Percentiles rank a stretch among this genome's conserved stretches.
Evolutionary conservation across 2,888 invertebrate genomes (phyloP).

Genomic region (Conistra vaccinii): DNA sequence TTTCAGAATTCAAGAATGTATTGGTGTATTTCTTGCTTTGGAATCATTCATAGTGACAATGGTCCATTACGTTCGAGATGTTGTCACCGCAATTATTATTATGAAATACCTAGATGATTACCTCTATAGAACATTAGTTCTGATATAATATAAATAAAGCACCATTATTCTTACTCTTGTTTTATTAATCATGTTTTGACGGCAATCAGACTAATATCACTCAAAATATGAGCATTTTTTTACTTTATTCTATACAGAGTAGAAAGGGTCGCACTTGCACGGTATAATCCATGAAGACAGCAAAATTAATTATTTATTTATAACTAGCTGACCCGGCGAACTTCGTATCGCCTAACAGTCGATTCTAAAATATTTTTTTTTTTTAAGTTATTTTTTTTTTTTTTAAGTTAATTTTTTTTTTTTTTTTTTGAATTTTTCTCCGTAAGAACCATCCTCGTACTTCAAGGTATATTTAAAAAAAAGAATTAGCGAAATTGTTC

Average conservation of each 20-base stretch:
- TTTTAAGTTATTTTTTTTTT: too few species aligned
- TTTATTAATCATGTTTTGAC: slow-evolving; percentile 8
- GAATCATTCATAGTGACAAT: slow-evolving; percentile 75
- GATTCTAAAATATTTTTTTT: too few species aligned
- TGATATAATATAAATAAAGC: slow-evolving; percentile 53
- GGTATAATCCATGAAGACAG: too few species aligned
- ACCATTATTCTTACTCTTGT: background rate
- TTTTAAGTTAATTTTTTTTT: too few species aligned
- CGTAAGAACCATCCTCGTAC: too few species aligned
- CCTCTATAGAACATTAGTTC: background rate
- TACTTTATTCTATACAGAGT: background rate
- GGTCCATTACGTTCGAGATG: background rate
- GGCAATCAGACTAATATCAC: background rate
- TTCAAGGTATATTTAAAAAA: too few species aligned
- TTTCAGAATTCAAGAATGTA: slow-evolving; percentile 89
- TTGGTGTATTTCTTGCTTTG: slow-evolving; percentile 87
- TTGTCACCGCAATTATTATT: background rate
- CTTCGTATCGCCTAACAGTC: too few species aligned
- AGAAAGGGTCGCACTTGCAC: too few species aligned
- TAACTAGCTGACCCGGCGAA: too few species aligned
- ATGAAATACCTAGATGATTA: slow-evolving; percentile 14
- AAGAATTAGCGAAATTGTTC: too few species aligned
- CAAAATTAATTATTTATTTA: too few species aligned
- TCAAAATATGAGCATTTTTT: background rate
- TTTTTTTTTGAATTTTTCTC: too few species aligned